These are phyloP conservation scores for Urocyon cinereoargenteus DNA, from an alignment of 2,797 vertebrate genomes.

Conservation along the genomic window DNA sequence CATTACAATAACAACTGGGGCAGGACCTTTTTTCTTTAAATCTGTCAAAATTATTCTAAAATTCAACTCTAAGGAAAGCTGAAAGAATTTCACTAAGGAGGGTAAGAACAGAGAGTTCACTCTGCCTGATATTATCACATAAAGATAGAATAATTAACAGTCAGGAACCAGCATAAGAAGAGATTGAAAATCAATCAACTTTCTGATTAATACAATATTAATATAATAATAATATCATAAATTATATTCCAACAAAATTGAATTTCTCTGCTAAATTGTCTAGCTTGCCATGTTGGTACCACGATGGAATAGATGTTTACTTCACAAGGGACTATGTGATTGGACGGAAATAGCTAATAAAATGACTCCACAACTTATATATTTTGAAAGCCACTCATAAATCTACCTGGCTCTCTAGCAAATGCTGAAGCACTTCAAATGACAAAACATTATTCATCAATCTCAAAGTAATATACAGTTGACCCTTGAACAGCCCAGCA, in stretches of 20 bases:
- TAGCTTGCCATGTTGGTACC: conserved; percentile 43
- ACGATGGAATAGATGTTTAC: conserved; percentile 68
- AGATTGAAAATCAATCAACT: conserved; percentile 9
- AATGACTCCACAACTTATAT: conserved; percentile 39
- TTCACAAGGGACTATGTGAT: conserved; percentile 60
- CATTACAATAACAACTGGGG: neutral
- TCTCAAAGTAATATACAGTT: neutral
- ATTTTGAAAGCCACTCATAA: conserved; percentile 44
- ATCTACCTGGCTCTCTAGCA: conserved; percentile 22
- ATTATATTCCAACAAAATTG: conserved; percentile 76
- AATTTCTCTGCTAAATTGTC: conserved; percentile 64
- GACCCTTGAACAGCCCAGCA: neutral
- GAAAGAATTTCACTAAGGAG: neutral
- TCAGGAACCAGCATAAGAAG: neutral
- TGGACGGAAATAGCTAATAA: conserved; percentile 48
- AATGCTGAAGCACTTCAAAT: conserved; percentile 14
- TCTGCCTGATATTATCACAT: neutral
- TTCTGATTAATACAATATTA: conserved; percentile 65
- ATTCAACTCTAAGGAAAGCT: neutral
- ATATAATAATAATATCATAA: conserved; percentile 64
- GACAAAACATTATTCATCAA: neutral
- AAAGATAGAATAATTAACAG: neutral
- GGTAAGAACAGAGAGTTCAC: neutral
- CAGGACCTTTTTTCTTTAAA: neutral
- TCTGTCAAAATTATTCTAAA: neutral